A percentile compares a stretch with the other conserved stretches of the same genome.
phyloP scores from a whole-genome alignment of 2,797 vertebrate species.

The Acipenser ruthenus region DNA sequence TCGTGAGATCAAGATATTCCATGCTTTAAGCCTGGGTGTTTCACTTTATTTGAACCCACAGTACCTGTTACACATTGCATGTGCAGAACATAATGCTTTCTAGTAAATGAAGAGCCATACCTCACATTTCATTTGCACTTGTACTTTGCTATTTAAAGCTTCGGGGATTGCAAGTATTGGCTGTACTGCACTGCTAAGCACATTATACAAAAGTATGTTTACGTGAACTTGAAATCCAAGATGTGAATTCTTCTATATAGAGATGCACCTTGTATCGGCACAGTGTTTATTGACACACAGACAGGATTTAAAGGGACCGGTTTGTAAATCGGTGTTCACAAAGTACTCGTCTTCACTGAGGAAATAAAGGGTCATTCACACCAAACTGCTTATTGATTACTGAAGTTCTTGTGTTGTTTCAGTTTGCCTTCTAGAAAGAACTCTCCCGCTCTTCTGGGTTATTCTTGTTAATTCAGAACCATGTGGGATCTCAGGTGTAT shows the following conservation, averaged over 20 bases:
- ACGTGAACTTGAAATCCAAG: slow-evolving; percentile 41
- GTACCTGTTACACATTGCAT: slow-evolving; percentile 33
- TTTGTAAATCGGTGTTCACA: slow-evolving; percentile 50
- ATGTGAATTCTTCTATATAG: slow-evolving; percentile 39
- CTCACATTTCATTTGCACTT: slow-evolving; percentile 46
- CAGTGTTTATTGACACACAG: slow-evolving; percentile 35
- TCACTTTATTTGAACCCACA: slow-evolving; percentile 37
- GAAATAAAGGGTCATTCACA: slow-evolving; percentile 60
- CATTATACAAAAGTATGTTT: slow-evolving; percentile 25
- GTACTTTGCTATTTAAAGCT: slow-evolving; percentile 35
- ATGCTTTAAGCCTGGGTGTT: slow-evolving; percentile 30
- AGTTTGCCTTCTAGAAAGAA: slow-evolving; percentile 37
- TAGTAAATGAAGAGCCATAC: slow-evolving; percentile 41
- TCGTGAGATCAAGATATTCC: slow-evolving; percentile 1
- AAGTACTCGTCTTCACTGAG: slow-evolving; percentile 26
- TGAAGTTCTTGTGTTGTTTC: slow-evolving; percentile 53
- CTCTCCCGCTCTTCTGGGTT: slow-evolving; percentile 51
- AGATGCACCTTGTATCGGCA: slow-evolving; percentile 29
- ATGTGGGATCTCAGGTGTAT: too few species aligned
- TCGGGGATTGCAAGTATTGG: slow-evolving; percentile 45
- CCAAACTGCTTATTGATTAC: slow-evolving; percentile 46
- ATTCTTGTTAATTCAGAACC: slow-evolving; percentile 27
- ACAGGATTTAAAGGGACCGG: slow-evolving; percentile 29
- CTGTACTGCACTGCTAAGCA: slow-evolving; percentile 35
- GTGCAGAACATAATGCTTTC: slow-evolving; percentile 37